These are phyloP conservation scores for Coracias cyanogaster DNA, from an alignment of 2,797 vertebrate genomes.

Conservation along the genomic window DNA sequence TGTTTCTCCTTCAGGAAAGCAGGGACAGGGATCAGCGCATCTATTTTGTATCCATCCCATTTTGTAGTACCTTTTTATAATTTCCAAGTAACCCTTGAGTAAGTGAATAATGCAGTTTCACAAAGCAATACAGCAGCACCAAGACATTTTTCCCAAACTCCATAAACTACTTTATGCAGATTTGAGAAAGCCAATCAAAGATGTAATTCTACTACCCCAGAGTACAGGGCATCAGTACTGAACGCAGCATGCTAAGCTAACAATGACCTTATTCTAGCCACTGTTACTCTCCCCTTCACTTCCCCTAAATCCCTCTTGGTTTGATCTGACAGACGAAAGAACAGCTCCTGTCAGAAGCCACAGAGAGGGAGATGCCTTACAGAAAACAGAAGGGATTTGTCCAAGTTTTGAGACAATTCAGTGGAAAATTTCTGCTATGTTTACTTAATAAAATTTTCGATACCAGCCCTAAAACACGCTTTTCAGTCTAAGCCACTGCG, in stretches of 20 bases:
- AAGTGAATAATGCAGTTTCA: not conserved
- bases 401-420: not conserved
- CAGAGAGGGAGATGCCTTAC: accelerated
- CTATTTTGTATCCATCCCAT: not conserved
- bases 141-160: not conserved
- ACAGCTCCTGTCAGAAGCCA: not conserved
- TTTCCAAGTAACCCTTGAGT: not conserved
- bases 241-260: not conserved
- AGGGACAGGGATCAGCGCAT: not conserved
- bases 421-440: not conserved
- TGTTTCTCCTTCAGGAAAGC: not conserved
- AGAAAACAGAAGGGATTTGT: not conserved
- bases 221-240: not conserved
- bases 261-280: not conserved
- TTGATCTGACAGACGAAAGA: not conserved
- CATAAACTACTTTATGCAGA: not conserved
- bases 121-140: not conserved
- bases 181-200: not conserved
- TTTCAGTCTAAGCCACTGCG: not conserved
- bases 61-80: not conserved
- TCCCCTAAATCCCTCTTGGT: not conserved
- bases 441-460: not conserved
- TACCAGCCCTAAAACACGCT: accelerated
- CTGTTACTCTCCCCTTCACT: not conserved
- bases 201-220: not conserved